A percentile compares a stretch with the other conserved stretches of the same genome.
Evolutionary conservation across 2,797 vertebrate genomes (phyloP).

Genomic region (Astyanax mexicanus): DNA sequence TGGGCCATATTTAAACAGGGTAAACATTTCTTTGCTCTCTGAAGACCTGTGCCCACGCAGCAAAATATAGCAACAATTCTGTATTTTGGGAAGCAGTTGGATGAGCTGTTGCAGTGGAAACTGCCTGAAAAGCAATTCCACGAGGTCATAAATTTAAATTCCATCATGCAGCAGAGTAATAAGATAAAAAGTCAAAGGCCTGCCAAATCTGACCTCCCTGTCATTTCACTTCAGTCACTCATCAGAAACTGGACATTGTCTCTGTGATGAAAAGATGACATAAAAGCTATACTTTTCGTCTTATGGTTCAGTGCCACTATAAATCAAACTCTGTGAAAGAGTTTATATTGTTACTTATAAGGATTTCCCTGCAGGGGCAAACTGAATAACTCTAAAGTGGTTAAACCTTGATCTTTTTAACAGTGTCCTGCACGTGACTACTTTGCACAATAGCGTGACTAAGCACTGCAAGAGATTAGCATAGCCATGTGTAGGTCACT

Average conservation of each 20-base stretch:
- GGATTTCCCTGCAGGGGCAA: not conserved
- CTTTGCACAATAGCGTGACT: slow-evolving; percentile 5
- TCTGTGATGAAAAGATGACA: not conserved
- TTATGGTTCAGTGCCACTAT: not conserved
- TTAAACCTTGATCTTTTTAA: not conserved
- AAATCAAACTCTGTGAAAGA: not conserved
- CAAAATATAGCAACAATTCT: not conserved
- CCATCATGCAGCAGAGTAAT: not conserved
- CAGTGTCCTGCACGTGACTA: slow-evolving; percentile 49
- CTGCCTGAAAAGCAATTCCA: not conserved
- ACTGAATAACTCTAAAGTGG: not conserved
- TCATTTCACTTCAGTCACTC: not conserved
- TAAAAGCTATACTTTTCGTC: not conserved
- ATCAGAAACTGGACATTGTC: not conserved
- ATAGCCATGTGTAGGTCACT: slow-evolving; percentile 41
- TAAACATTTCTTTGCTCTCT: too few species aligned
- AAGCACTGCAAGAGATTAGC: slow-evolving; percentile 34
- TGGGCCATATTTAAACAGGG: too few species aligned
- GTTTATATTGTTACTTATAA: not conserved
- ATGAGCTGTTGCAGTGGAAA: not conserved
- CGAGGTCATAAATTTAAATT: not conserved
- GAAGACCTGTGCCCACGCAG: slow-evolving; percentile 25
- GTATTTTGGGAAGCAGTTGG: not conserved
- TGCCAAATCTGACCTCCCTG: not conserved
- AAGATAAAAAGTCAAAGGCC: not conserved